Evolutionary conservation across 2,888 invertebrate genomes (phyloP), one percentile per base, ranked within the genome.

Genomic region (Palloptera scutellata): DNA sequence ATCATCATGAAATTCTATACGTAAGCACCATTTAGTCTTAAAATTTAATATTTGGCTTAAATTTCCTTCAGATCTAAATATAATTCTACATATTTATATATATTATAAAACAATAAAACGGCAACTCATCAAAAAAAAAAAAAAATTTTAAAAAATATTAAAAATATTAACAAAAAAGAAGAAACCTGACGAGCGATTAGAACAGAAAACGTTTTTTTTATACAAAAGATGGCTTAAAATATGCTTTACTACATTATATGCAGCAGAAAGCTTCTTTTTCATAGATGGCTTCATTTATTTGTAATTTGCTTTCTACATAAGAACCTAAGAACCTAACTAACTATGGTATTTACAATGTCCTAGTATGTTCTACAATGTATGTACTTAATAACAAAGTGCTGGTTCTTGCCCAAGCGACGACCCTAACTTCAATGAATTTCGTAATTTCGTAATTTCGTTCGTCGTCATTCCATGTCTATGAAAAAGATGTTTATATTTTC

Each of bases 161-260:
- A n/a, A n/a, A n/a, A n/a, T n/a, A n/a, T n/a, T 4, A 30, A 69
- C 61, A 48, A 42, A 19, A 61, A 52, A 42, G 11, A 58, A 41
- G 48, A 48, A n/a, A n/a, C 48, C n/a, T 15, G n/a, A 8, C 48
- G 13, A 15, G 8, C 19, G 41, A 61, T 66, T 52, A 42, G 59
- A 43, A 45, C 30, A 8, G 62, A 63, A 55, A 59, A 58, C 43
- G 54, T 70, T 62, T 69, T 52, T n/a, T 52, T 67, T 66, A 57
- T 80, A 82, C 79, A 78, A 77, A 81, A 83, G 83, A 83, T 83
- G 83, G 84, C 81, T 80, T 84, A 84, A 83, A 83, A 83, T 83
- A 83, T 83, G 83, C 83, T 83, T 82, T 83, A 84, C 83, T 83
- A 83, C 83, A 83, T 83, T 83, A 69, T 30, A 30, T 76, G 62